A percentile compares a stretch with the other conserved stretches of the same genome.
Evolutionary conservation across 2,888 invertebrate species (phyloP).

Genomic region (Pteria penguin): DNA sequence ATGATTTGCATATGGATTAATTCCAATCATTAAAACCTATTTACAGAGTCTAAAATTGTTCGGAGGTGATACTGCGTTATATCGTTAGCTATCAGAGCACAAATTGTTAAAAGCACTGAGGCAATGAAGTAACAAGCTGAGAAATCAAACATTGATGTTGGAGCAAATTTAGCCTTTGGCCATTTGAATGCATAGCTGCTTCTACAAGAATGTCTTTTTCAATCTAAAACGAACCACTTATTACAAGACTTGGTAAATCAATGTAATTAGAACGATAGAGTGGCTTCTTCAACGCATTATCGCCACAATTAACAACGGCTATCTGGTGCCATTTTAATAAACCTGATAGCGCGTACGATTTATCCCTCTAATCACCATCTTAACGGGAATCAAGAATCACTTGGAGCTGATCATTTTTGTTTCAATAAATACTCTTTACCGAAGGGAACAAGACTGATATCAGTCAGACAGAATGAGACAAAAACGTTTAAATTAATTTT

Average conservation of each 20-base stretch:
- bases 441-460: neutral
- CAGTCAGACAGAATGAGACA: too few relatives aligned
- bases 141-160: neutral
- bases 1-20: too few relatives aligned
- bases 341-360: neutral
- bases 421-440: neutral
- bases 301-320: neutral
- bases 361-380: neutral
- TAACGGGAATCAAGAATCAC: neutral
- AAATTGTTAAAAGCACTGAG: neutral
- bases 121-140: neutral
- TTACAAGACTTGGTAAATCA: neutral
- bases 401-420: neutral
- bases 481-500: too few relatives aligned
- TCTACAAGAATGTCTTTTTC: neutral
- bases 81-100: too few relatives aligned
- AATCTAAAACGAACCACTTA: neutral
- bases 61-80: too few relatives aligned
- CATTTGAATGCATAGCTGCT: neutral
- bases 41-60: too few relatives aligned
- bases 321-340: neutral
- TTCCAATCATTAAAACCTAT: too few relatives aligned
- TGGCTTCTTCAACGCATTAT: neutral
- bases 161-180: neutral
- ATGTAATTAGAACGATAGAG: neutral